Percentiles rank a stretch among this genome's conserved stretches.
Evolutionary conservation across 2,888 invertebrate genomes (phyloP).

Genomic region (Eristalinus sepulchralis): DNA sequence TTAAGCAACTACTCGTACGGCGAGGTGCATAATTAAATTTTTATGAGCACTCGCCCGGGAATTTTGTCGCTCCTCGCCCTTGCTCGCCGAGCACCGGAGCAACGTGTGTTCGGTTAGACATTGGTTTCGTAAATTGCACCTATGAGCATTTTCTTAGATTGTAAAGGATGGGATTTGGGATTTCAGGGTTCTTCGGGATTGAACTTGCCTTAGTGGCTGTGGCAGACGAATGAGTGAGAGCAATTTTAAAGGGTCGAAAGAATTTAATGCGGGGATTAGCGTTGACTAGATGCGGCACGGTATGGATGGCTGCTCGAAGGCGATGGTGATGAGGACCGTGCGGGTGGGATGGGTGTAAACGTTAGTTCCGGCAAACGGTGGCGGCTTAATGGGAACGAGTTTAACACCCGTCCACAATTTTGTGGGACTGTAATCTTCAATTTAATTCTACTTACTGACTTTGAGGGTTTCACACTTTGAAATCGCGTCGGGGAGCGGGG

Average conservation of each 20-base stretch:
- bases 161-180: neutral
- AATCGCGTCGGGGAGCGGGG: neutral
- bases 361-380: neutral
- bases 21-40: conserved; percentile 60
- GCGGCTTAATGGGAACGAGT: conserved; percentile 19
- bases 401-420: conserved; percentile 38
- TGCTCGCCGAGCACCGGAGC: neutral
- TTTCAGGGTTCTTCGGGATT: conserved; percentile 31
- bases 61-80: neutral
- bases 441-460: conserved; percentile 52
- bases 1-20: conserved; percentile 56
- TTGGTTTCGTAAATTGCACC: conserved; percentile 61
- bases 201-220: conserved; percentile 34
- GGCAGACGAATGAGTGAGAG: conserved; percentile 39
- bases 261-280: conserved; percentile 60
- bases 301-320: neutral
- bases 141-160: conserved; percentile 49
- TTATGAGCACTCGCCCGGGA: conserved; percentile 45
- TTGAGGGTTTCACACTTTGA: conserved; percentile 27
- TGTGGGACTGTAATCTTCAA: conserved; percentile 59
- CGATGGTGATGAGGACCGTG: neutral
- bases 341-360: neutral
- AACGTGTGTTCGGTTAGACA: conserved; percentile 44
- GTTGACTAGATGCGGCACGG: conserved; percentile 17
- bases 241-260: conserved; percentile 52